Evolutionary conservation across 2,113 vertebrate genomes (phyloP).

Genomic region (Microcebus lehilahytsara): DNA sequence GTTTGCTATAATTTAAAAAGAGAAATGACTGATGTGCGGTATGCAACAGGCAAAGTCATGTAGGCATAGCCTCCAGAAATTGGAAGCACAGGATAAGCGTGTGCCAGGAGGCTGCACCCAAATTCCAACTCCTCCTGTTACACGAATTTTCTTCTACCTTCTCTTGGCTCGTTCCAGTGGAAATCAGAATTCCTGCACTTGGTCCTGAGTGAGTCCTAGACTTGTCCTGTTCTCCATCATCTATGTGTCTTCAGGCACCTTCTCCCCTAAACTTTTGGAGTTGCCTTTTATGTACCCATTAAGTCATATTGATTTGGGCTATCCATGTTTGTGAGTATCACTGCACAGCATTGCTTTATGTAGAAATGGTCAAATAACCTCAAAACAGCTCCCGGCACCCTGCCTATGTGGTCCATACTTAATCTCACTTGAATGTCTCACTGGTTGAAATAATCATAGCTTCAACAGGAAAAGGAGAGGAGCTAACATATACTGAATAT

Average conservation of each 20-base stretch:
- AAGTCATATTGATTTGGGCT: not conserved
- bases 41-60: not conserved
- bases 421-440: not conserved
- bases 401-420: not conserved
- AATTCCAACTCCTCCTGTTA: not conserved
- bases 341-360: not conserved
- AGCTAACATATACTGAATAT: not conserved
- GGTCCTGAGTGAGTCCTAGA: rapidly evolving
- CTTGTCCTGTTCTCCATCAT: not conserved
- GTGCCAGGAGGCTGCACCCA: conserved; percentile 25
- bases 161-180: not conserved
- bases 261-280: not conserved
- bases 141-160: not conserved
- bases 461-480: not conserved
- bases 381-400: not conserved
- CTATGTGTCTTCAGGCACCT: not conserved
- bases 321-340: not conserved
- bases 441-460: not conserved
- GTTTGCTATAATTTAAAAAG: not conserved
- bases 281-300: not conserved
- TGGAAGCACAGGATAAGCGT: not conserved
- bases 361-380: not conserved
- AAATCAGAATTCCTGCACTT: not conserved
- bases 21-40: not conserved
- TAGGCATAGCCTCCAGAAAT: conserved; percentile 5